A percentile compares a stretch with the other conserved stretches of the same genome.
Evolutionary conservation across 2,113 vertebrate species (phyloP).

Genomic region (Eurypyga helias): DNA sequence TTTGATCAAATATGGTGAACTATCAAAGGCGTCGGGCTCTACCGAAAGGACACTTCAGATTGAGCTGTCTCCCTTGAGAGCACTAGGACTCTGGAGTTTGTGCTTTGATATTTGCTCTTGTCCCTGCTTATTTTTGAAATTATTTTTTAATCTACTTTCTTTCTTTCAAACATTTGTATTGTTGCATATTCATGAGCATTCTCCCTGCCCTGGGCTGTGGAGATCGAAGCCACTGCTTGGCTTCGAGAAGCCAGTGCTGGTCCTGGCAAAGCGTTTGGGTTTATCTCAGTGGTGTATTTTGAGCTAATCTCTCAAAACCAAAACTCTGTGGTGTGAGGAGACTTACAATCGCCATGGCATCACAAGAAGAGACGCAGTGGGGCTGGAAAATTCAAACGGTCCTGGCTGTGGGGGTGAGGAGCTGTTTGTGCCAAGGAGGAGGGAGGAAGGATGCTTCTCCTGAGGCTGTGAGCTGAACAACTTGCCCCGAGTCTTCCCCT

Average conservation of each 20-base stretch:
- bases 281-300: fast-evolving
- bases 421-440: background rate
- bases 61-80: constrained; percentile 20
- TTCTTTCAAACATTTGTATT: background rate
- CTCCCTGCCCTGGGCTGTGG: fast-evolving
- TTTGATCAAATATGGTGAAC: constrained; percentile 57
- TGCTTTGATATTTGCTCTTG: background rate
- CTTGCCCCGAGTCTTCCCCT: background rate
- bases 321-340: fast-evolving
- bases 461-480: fast-evolving
- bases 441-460: background rate
- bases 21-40: constrained; percentile 32
- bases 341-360: background rate
- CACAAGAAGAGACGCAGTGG: fast-evolving
- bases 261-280: background rate
- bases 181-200: background rate
- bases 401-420: fast-evolving
- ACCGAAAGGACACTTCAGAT: constrained; percentile 30
- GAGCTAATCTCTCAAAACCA: background rate
- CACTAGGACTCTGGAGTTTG: background rate
- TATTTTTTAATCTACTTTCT: background rate
- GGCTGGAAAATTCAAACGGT: background rate
- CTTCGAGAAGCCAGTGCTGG: fast-evolving
- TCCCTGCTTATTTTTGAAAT: background rate
- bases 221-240: background rate